phyloP scores from a whole-genome alignment of 2,797 vertebrate species.

The Vipera ursinii region DNA sequence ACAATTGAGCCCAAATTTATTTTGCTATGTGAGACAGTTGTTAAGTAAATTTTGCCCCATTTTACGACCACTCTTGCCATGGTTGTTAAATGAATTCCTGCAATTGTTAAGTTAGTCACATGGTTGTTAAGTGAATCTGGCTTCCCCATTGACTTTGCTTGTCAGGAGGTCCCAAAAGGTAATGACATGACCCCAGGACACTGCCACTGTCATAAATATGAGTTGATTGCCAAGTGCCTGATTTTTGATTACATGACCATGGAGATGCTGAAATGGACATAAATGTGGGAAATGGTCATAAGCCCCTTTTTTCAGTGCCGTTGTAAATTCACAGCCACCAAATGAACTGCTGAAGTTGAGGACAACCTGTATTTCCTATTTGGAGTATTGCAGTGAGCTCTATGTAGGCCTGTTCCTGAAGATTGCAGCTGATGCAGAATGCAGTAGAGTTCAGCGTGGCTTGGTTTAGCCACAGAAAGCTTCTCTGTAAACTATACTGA shows the following conservation, averaged over 20 bases:
- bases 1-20: not conserved
- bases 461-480: not conserved
- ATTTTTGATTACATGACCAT: not conserved
- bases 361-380: not conserved
- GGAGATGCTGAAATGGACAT: not conserved
- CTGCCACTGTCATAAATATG: not conserved
- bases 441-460: not conserved
- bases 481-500: not conserved
- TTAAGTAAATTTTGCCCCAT: not conserved
- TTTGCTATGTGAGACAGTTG: not conserved
- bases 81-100: not conserved
- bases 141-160: not conserved
- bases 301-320: not conserved
- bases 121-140: not conserved
- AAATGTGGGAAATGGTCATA: not conserved
- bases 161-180: not conserved
- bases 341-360: not conserved
- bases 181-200: not conserved
- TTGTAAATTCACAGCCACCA: not conserved
- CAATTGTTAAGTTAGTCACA: not conserved
- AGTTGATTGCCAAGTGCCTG: not conserved
- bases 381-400: not conserved
- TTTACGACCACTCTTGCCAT: not conserved
- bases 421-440: not conserved
- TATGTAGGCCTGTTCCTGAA: not conserved